Evolutionary conservation across 2,888 invertebrate genomes (phyloP), one percentile per base, ranked within the genome.

Genomic region (Abrostola triplasia): DNA sequence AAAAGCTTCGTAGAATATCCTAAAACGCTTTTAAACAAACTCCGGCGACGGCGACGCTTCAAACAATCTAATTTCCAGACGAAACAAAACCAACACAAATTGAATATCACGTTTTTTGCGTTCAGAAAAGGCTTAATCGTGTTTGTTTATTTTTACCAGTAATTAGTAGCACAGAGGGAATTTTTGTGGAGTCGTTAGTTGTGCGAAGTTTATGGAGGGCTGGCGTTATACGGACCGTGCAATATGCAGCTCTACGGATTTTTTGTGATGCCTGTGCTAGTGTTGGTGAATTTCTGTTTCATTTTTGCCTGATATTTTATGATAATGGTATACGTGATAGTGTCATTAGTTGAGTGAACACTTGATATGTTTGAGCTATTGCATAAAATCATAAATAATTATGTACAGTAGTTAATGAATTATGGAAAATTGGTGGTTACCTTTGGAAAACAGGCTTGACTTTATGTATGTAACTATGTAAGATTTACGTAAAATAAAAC

Each of bases 141-240:
- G 70, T 80, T 81, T 78, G 79, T 81, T 85, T 82, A 77, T 81
- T 84, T 84, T 74, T 73, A 57, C 62, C 69, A 75, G 76, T 79
- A 84, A 82, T 81, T 82, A 81, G 78, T 77, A 67, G 73, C 69
- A 73, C 67, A 64, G 73, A 64, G 72, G 65, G 62, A 70, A 67
- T 63, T 70, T 73, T 67, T 50, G 60, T 61, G 51, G 56, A 63
- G 62, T 67, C 57, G 58, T 63, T 67, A 63, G 61, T 67, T 64
- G 56, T 36, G 51, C 41, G 5, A 67, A 77, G 61, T 77, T 77
- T 56, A 57, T 53, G 47, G 50, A 62, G 8, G 11, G 35, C 42
- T 62, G n/a, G 44, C 12, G 47, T 55, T 57, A 53, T 24, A 38
- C 11, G 37, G 52, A 63, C 50, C 62, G 50, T 66, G 59, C 59